Percentiles rank a stretch among this genome's conserved stretches.
Conservation (phyloP, 2,888 invertebrate species). For the Meghimatium bilineatum region DNA sequence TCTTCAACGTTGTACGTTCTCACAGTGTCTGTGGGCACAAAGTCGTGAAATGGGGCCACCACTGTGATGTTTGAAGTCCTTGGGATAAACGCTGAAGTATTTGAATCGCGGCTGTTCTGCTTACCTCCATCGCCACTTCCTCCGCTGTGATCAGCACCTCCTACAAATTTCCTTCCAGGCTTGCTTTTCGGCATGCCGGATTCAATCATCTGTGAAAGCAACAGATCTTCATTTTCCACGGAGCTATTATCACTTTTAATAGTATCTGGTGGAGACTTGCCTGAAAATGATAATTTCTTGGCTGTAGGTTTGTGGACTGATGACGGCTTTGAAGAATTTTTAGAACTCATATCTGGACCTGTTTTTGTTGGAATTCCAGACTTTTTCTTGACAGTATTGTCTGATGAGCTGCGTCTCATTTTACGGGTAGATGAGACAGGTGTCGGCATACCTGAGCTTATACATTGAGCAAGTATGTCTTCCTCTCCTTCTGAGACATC, state of each 20-base stretch:
- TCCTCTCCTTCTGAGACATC: constrained; percentile 75
- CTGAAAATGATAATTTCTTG: constrained; percentile 39
- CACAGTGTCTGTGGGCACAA: constrained; percentile 79
- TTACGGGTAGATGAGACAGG: constrained; percentile 68
- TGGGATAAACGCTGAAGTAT: constrained; percentile 12
- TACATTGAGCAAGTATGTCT: constrained; percentile 84
- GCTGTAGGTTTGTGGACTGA: constrained; percentile 30
- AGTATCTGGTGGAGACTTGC: constrained; percentile 54
- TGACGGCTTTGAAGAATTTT: background rate
- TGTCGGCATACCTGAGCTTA: constrained; percentile 84
- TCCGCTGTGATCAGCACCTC: background rate
- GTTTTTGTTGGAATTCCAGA: constrained; percentile 39
- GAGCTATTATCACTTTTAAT: constrained; percentile 71
- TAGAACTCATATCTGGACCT: background rate
- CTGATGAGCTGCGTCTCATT: constrained; percentile 70
- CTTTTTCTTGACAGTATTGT: constrained; percentile 59
- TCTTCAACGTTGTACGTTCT: constrained; percentile 89
- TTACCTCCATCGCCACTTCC: constrained; percentile 1
- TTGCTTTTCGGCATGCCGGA: constrained; percentile 74
- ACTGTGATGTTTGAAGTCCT: constrained; percentile 29
- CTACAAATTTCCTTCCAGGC: constrained; percentile 48
- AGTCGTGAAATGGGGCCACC: constrained; percentile 17
- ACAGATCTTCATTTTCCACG: constrained; percentile 70
- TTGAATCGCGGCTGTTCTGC: constrained; percentile 19
- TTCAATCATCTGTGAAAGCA: constrained; percentile 73